These are phyloP conservation scores for Nibea albiflora DNA, from an alignment of 2,113 vertebrate species.

Conservation along the genomic window DNA sequence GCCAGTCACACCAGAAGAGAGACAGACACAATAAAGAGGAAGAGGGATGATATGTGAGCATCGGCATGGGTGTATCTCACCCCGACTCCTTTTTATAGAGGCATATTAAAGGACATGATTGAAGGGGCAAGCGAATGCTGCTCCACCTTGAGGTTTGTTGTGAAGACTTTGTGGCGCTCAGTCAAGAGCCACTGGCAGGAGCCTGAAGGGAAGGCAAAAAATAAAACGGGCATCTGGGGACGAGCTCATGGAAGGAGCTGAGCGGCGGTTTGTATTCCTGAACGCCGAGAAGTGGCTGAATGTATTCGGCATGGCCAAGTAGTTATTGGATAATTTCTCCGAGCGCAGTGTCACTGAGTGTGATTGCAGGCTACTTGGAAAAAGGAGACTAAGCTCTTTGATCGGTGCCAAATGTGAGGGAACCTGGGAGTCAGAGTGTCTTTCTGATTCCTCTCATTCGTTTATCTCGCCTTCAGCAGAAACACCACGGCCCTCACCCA, in stretches of 20 bases:
- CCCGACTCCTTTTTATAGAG: constrained; percentile 45
- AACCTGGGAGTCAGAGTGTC: constrained; percentile 34
- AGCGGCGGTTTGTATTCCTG: constrained; percentile 42
- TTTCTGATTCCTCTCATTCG: constrained; percentile 34
- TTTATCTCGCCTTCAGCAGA: constrained; percentile 45
- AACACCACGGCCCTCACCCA: constrained; percentile 15
- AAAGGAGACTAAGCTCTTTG: constrained; percentile 44
- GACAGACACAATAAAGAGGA: constrained; percentile 16
- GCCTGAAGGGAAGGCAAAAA: constrained; percentile 47
- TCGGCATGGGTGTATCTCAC: constrained; percentile 27
- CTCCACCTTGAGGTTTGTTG: constrained; percentile 51
- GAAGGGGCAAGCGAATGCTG: constrained; percentile 42
- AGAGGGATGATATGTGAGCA: constrained; percentile 33
- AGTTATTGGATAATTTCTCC: constrained; percentile 50
- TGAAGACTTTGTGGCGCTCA: constrained; percentile 50
- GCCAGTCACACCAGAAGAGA: constrained; percentile 50
- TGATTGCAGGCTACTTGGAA: constrained; percentile 33
- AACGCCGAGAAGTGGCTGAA: constrained; percentile 35
- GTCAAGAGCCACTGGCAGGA: constrained; percentile 58
- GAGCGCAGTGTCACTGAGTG: constrained; percentile 9
- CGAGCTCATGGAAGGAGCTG: constrained; percentile 17
- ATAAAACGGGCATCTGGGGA: constrained; percentile 32
- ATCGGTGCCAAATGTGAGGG: constrained; percentile 29
- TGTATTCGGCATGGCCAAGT: constrained; percentile 43
- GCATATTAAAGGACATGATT: constrained; percentile 55